Conservation (phyloP, 2,888 invertebrate genomes). For the Lasioglossum leucozonium region DNA sequence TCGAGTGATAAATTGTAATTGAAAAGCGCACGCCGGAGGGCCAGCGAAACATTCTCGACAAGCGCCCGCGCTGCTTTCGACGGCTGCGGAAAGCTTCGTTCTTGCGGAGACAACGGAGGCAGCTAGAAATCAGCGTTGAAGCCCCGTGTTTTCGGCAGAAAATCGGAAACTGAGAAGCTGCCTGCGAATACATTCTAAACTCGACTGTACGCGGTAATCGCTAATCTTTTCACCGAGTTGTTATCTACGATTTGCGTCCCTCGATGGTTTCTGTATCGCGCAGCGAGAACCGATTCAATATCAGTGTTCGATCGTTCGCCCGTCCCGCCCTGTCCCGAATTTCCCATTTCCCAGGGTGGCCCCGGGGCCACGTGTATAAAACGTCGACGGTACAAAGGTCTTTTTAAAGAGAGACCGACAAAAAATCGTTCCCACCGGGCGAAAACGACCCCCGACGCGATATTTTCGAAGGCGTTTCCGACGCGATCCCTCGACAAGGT, state of each 20-base stretch:
- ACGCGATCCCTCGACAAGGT: constrained; percentile 4
- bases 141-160: neutral
- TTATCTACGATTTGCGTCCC: neutral
- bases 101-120: neutral
- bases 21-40: constrained; percentile 38
- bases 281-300: neutral
- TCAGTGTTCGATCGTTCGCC: neutral
- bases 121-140: neutral
- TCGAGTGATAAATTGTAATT: constrained; percentile 37
- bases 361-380: neutral
- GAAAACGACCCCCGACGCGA: neutral
- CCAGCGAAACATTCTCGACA: neutral
- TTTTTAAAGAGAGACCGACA: neutral
- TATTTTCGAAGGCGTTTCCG: constrained; percentile 17
- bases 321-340: neutral
- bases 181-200: neutral
- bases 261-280: neutral
- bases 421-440: neutral
- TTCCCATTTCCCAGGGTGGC: neutral
- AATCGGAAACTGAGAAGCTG: neutral
- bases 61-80: neutral
- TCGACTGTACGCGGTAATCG: neutral
- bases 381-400: neutral
- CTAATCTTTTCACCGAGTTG: too few relatives aligned
- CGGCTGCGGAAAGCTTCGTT: neutral